Evolutionary conservation across 2,888 invertebrate genomes (phyloP), one percentile per base, ranked within the genome.

Genomic region (Elysia crispata): DNA sequence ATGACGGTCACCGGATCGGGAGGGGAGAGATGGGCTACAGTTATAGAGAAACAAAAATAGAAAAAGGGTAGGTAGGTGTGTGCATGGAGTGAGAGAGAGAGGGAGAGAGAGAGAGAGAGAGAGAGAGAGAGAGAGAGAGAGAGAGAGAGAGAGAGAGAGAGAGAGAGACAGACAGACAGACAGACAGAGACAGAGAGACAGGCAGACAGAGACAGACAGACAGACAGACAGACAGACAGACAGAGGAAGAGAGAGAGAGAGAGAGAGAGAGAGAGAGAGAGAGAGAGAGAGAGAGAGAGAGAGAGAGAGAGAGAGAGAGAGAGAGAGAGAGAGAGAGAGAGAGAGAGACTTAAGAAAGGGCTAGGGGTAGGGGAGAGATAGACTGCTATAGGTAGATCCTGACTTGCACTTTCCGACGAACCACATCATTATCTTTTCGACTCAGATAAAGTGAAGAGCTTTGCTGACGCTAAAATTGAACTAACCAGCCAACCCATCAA

Each of bases 271-370:
- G 57, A 57, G 30, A 30, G n/a, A 75, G 54, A 73, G 54, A 54
- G 54, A 54, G 3, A 73, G 54, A 73, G 15, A 73, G 54, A 54
- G 15, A 73, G 73, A 54, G 49, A 54, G 25, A 73, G 54, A 73
- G 54, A 54, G 49, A 73, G 25, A 50, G 54, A 25, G 11, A 70
- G 31, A 64, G 31, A 64, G 31, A 60, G 75, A 75, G 31, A 62
- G 15, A 75, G 75, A 75, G 57, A 62, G 62, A 62, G 41, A n/a
- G n/a, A 64, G 64, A 25, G 62, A 33, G 66, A 76, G 33, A 33
- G 64, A 62, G 11, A 31, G 33, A 60, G 54, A 49, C 8, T 11
- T 1, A n/a, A 28, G 11, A 54, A 28, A 28, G 3, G n/a, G n/a
- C n/a, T n/a, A n/a, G n/a, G n/a, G n/a, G n/a, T n/a, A n/a, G n/a